Base-by-base conservation (phyloP, 2,888 invertebrate genomes). In the Lasioglossum calceatum region DNA sequence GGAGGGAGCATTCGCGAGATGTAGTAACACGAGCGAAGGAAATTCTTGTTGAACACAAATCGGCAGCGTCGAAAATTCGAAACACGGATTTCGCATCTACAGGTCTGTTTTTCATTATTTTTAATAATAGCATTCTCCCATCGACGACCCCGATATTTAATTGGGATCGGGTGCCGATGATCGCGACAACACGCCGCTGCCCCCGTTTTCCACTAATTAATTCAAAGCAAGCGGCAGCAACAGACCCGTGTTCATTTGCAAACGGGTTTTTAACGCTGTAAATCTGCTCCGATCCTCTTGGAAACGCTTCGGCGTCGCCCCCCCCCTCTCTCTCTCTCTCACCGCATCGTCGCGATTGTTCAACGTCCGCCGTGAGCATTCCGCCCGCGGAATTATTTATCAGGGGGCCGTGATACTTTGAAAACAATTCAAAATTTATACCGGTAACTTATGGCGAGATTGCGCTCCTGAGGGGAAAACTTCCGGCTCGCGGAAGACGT, bases 351-450 rank as follows among this genome's bases (percentile, higher is more conserved):
- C 27, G 47, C n/a, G 8, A 32, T 27, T 71, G 67, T 50, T n/a
- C 61, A 27, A 61, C 61, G 61, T 32, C 27, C 54, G 23, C 61
- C 39, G 4, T 36, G 47, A 72, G 58, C 47, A 71, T 44, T 42
- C 32, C 8, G 23, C 14, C 27, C 64, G 23, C 50, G 70, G 61
- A 81, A 75, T 81, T 77, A 77, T 81, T 81, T 81, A 81, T 61
- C 58, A 77, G 71, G 12, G 71, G 70, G 39, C 39, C 32, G 64
- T 64, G 73, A 82, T 78, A 78, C 61, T 61, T 50, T 32, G 77
- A 54, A 77, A 82, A 82, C 72, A 77, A 82, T 82, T 82, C 82
- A 64, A 82, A 84, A 84, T 84, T 84, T 82, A 82, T 82, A 77
- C 77, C 54, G 32, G 64, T 73, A 77, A 84, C 82, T 84, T 73